Conservation (phyloP, 2,113 vertebrate genomes). For the Naja naja region DNA sequence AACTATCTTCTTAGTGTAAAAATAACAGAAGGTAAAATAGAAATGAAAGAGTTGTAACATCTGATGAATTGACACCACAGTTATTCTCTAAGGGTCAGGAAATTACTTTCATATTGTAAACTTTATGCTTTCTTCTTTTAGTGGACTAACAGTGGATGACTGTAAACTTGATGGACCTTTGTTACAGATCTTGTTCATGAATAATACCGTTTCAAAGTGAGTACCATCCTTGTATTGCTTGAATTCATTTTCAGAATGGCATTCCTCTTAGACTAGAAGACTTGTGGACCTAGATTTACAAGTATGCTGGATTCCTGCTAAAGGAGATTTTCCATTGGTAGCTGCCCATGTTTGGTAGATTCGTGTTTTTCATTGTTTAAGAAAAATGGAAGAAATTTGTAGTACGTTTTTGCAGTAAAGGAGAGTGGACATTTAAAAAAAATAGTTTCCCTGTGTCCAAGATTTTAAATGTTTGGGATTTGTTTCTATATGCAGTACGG, state of each 20-base stretch:
- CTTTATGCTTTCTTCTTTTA: conserved; percentile 59
- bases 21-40: background rate
- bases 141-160: conserved; percentile 82
- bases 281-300: background rate
- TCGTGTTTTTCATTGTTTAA: background rate
- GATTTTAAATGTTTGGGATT: background rate
- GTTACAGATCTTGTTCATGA: conserved; percentile 90
- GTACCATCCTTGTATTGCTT: conserved; percentile 51
- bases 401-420: background rate
- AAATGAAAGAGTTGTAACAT: background rate
- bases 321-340: too few species aligned
- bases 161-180: conserved; percentile 86
- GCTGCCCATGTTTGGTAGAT: background rate
- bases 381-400: background rate
- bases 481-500: background rate
- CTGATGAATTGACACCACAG: background rate
- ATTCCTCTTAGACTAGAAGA: background rate
- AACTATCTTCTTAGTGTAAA: background rate
- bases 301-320: background rate
- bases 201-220: conserved; percentile 96
- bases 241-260: background rate
- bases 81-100: background rate
- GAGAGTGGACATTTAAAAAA: background rate
- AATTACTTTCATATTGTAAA: background rate
- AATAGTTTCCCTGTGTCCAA: background rate